These are phyloP conservation scores for Watsonalla cultraria DNA, from an alignment of 2,888 invertebrate genomes.

Conservation along the genomic window DNA sequence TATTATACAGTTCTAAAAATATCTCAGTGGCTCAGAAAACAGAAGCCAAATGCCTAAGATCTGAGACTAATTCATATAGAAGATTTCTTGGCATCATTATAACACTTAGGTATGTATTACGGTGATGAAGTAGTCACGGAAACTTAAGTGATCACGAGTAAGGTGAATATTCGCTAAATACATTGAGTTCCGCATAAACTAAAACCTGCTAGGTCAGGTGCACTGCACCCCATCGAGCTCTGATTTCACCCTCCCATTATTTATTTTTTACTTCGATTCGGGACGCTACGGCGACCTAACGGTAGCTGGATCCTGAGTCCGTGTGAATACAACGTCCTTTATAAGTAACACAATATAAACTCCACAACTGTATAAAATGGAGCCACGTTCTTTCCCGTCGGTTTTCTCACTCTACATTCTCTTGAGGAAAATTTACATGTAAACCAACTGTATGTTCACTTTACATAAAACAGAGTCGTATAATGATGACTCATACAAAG, in stretches of 20 bases:
- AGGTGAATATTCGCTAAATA: not conserved
- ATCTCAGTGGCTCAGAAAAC: too few species aligned
- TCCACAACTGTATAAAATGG: not conserved
- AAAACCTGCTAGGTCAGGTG: conserved; percentile 12
- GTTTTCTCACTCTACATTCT: not conserved
- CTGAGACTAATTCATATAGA: too few species aligned
- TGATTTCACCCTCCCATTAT: conserved; percentile 57
- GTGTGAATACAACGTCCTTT: conserved; percentile 27
- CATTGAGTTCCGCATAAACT: conserved; percentile 4
- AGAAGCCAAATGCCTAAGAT: too few species aligned
- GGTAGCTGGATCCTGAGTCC: conserved; percentile 48
- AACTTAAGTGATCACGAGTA: too few species aligned
- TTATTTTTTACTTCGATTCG: conserved; percentile 43
- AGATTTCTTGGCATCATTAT: too few species aligned
- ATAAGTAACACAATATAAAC: not conserved
- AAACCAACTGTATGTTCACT: not conserved
- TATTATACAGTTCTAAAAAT: too few species aligned
- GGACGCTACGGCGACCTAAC: conserved; percentile 49
- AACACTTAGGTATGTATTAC: too few species aligned
- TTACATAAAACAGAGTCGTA: not conserved
- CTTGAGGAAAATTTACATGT: not conserved
- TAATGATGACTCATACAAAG: not conserved
- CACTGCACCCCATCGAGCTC: conserved; percentile 35
- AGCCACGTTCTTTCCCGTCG: not conserved
- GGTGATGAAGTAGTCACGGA: too few species aligned